Evolutionary conservation across 2,113 vertebrate genomes (phyloP).

Genomic region (Hypomesus transpacificus): DNA sequence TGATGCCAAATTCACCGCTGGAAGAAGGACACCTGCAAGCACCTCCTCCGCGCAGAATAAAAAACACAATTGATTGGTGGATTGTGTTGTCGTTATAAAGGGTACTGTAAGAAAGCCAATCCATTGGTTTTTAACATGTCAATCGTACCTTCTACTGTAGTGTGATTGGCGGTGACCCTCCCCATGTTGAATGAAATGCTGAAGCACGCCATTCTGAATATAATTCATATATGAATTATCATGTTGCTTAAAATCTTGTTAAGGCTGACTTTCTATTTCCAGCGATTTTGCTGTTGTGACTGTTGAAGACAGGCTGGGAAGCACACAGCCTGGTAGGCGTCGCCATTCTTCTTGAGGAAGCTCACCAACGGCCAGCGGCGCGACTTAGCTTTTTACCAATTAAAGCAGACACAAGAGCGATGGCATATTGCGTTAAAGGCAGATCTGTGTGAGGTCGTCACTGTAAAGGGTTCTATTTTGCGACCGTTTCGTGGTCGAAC

Average conservation of each 20-base stretch:
- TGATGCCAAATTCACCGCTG: neutral
- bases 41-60: conserved; percentile 57
- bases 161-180: conserved; percentile 45
- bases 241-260: neutral
- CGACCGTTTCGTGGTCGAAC: conserved; percentile 6
- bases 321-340: conserved; percentile 34
- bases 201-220: conserved; percentile 37
- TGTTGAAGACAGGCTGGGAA: conserved; percentile 13
- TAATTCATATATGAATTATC: conserved; percentile 39
- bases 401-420: conserved; percentile 20
- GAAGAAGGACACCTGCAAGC: conserved; percentile 48
- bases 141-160: neutral
- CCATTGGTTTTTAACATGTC: conserved; percentile 38
- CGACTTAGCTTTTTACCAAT: conserved; percentile 26
- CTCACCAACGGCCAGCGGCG: conserved; percentile 34
- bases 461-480: conserved; percentile 1
- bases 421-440: conserved; percentile 3
- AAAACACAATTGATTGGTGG: conserved; percentile 37
- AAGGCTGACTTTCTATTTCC: neutral
- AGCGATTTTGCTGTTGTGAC: neutral
- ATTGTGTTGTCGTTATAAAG: neutral
- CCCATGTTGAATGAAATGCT: conserved; percentile 11
- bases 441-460: neutral
- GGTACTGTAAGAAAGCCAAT: fast-evolving
- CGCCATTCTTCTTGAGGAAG: conserved; percentile 51